phyloP scores from a whole-genome alignment of 2,113 vertebrate species.

The Lichenostomus cassidix region DNA sequence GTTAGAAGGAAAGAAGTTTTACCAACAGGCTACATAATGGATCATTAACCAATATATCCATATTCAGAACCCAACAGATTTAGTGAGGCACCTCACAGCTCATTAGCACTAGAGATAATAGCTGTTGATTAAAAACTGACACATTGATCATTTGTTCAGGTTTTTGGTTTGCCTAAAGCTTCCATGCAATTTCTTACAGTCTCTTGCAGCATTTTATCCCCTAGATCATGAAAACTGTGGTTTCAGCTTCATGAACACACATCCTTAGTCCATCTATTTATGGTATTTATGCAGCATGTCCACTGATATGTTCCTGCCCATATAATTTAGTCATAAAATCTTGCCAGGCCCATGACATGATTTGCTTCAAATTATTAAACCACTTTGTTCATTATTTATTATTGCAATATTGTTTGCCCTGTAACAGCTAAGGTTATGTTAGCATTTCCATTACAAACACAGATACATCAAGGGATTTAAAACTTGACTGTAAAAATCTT shows the following conservation, averaged over 20 bases:
- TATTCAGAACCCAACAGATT: conserved; percentile 50
- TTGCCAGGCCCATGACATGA: background rate
- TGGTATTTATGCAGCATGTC: conserved; percentile 28
- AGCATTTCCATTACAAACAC: conserved; percentile 51
- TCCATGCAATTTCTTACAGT: background rate
- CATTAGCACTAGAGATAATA: conserved; percentile 66
- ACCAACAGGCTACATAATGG: conserved; percentile 47
- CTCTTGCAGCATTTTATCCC: background rate
- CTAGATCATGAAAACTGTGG: background rate
- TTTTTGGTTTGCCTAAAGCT: conserved; percentile 3
- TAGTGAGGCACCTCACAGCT: conserved; percentile 31
- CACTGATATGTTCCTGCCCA: background rate
- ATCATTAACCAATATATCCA: conserved; percentile 73
- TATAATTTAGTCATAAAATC: conserved; percentile 43
- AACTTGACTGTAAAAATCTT: conserved; percentile 22
- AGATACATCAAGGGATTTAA: conserved; percentile 56
- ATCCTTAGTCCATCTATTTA: conserved; percentile 21
- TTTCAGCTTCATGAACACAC: conserved; percentile 5
- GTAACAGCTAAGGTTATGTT: conserved; percentile 39
- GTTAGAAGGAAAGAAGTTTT: conserved; percentile 73
- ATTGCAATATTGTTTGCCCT: conserved; percentile 41
- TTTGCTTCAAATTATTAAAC: conserved; percentile 50
- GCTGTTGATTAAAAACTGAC: conserved; percentile 74
- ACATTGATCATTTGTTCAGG: conserved; percentile 58
- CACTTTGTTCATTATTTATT: conserved; percentile 57